phyloP scores from a whole-genome alignment of 92 coral and sea anemone genomes.

The Porites divaricata region DNA sequence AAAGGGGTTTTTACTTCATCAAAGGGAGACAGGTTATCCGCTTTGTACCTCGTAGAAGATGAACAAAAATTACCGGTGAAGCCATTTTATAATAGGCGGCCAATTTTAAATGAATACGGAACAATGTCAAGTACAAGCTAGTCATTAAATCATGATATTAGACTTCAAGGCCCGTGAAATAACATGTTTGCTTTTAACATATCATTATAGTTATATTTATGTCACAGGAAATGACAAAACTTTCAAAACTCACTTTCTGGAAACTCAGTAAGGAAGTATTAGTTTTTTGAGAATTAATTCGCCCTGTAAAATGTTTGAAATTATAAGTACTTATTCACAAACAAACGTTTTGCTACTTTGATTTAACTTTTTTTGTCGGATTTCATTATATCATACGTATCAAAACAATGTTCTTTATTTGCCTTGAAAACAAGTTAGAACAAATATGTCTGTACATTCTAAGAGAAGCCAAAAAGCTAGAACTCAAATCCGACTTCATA shows the following conservation, averaged over 20 bases:
- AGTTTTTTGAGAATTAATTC: background rate
- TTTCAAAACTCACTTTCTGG: background rate
- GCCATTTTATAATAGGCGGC: conserved; percentile 30
- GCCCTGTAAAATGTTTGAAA: background rate
- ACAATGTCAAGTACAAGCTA: conserved; percentile 22
- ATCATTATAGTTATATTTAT: background rate
- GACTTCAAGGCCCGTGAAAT: conserved; percentile 6
- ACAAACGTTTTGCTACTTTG: background rate
- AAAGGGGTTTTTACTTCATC: conserved; percentile 21
- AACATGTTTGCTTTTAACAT: conserved; percentile 6
- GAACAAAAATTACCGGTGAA: conserved; percentile 23
- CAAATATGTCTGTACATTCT: background rate
- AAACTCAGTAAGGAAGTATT: background rate
- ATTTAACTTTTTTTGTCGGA: background rate
- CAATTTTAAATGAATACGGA: conserved; percentile 33
- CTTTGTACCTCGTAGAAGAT: conserved; percentile 14
- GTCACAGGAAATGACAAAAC: background rate
- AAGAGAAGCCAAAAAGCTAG: background rate
- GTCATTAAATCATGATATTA: background rate
- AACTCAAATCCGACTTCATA: background rate
- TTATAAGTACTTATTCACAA: background rate
- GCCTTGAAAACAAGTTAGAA: background rate
- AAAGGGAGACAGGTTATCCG: conserved; percentile 22
- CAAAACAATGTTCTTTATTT: background rate
- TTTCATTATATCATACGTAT: background rate